Base-by-base conservation (phyloP, 1,140 invertebrate species). In the Drosophila watanabei region DNA sequence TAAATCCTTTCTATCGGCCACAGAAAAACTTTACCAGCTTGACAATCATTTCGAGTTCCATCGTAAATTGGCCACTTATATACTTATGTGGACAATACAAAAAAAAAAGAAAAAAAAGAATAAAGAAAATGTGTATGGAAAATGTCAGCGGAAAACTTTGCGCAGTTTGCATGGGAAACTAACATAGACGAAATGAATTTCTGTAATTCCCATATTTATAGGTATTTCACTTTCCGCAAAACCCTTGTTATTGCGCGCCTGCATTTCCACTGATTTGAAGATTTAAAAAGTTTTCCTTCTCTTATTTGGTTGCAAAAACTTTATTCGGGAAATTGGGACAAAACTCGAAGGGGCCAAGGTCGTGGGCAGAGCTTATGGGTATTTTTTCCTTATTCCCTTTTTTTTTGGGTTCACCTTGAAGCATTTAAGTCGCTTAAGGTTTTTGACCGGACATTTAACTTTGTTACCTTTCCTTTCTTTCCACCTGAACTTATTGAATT, bases 61-160 rank as follows among this genome's bases (percentile, higher is more conserved):
- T 61, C 75, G 37, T 78, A 78, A 78, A 78, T 69, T 78, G 48
- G 14, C 48, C 57, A 78, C 75, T 78, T 78, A 78, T 76, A 37
- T 61, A 69, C 56, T 78, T 68, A 68, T 77, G 39, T 57, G 28
- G 54, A 39, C 35, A 51, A 68, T 30, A 43, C 30, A 13, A 59
- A 48, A 48, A 4, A 11, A 52, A 52, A 56, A 56, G 30, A 5
- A 35, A 41, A n/a, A 39, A n/a, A 11, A 16, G 11, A 18, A 52
- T 18, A 32, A 11, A 30, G 5, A 13, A 61, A 41, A 41, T 16
- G n/a, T 43, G 32, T 37, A 32, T 37, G 37, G 10, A 52, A 57
- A 39, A 52, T 20, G 32, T 32, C 30, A 33, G 24, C n/a, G 39
- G n/a, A 60, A 60, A 72, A 73, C 35, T 71, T 71, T 46, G 20